Base-by-base conservation (phyloP, 2,888 invertebrate genomes). In the Chromoteleia sp. region DNA sequence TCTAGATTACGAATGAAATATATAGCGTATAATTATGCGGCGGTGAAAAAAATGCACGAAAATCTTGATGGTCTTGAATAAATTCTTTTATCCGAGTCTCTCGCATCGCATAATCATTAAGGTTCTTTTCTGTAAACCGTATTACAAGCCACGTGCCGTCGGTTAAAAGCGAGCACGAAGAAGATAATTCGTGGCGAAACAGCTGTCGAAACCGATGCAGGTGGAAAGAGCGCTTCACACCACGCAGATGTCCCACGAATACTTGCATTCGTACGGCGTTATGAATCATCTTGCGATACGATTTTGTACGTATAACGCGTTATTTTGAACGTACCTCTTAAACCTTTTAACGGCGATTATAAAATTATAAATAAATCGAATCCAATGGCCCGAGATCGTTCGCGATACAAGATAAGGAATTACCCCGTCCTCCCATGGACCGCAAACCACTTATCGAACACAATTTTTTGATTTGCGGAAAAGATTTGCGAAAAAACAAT, bases 141-240 rank as follows among this genome's bases (percentile, higher is more conserved):
- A 59, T 61, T 59, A 58, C 33, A 36, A 56, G 74, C 74, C 80
- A 75, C 80, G 80, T 80, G 80, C 80, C 80, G 25, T 58, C 56
- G 19, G 68, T 70, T 58, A 82, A 83, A 58, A 71, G 63, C 65
- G 61, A 81, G 50, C 71, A 67, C 79, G 86, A 84, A 59, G 75
- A 82, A 85, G 86, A 87, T 87, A 87, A 87, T 84, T 83, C 68
- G 68, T 71, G 83, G 33, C 70, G 68, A 58, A 76, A 85, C 90
- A 90, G 87, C 90, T 90, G 90, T 86, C 84, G 81, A 81, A 82
- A 54, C 80, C 76, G 56, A 74, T 85, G 89, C 90, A 90, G 90
- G 90, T 90, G 90, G 87, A 89, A 86, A 86, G 76, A 74, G n/a
- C 79, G 83, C 77, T 84, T 75, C 80, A 81, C 77, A 61, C 68